Base-by-base conservation (phyloP, 2,888 invertebrate species). In the Gortyna flavago region DNA sequence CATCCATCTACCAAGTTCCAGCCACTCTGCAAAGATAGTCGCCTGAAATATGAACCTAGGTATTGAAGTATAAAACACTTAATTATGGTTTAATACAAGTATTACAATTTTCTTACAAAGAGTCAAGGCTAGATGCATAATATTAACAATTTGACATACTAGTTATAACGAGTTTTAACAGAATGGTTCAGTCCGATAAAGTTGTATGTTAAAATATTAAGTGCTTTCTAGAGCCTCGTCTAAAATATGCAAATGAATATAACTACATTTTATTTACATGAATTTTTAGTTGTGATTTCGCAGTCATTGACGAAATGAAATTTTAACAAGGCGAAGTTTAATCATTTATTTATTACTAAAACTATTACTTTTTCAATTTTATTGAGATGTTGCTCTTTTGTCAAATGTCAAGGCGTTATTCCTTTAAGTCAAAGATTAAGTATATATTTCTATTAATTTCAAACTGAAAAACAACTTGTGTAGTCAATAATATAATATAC, bases 361-460 rank as follows among this genome's bases (percentile, higher is more conserved):
- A 41, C 67, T 16, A 59, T 81, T 82, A 83, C 57, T 62, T 78
- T 82, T 73, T 2, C 38, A 35, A 71, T 74, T 74, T 67, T 51
- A 83, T 59, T 6, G 32, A 44, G n/a, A 48, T 68, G 11, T 67
- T 64, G 77, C 54, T 80, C 64, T 74, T 83, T 80, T 41, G 32
- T 80, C 62, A 84, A 84, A 84, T 74, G 80, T 83, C 83, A 83
- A 84, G 83, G 83, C 61, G 29, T 13, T 1, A 13, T 64, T 54
- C 29, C 2, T 21, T 16, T 68, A 68, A 44, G 72, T 83, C 72
- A 83, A 64, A 65, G 73, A 71, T 38, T 59, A n/a, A n/a, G n/a
- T n/a, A 62, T 51, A 54, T 57, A 35, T 54, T 38, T 41, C 25
- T n/a, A 44, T 25, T 69, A n/a, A 13, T 64, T 69, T 59, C 32